Evolutionary conservation across 2,888 invertebrate genomes (phyloP).

Genomic region (Acrobasis suavella): DNA sequence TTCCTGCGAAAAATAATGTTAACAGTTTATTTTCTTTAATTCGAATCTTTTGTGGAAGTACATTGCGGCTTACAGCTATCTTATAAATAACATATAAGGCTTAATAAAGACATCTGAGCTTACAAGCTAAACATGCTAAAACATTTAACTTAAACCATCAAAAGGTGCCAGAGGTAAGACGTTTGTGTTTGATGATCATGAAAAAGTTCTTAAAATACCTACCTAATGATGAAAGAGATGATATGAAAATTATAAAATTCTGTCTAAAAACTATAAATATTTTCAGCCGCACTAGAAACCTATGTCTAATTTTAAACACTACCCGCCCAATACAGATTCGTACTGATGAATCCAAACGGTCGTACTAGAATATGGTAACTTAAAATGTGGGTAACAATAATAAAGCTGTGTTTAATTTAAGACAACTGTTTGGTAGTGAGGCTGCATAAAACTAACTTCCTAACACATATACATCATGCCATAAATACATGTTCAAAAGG

Average conservation of each 20-base stretch:
- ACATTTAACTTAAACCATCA: constrained; percentile 38
- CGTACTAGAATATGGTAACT: too few relatives aligned
- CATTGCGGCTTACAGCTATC: background rate
- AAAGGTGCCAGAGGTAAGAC: constrained; percentile 57
- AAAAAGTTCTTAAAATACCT: constrained; percentile 13
- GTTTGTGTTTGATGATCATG: constrained; percentile 50
- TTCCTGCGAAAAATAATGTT: constrained; percentile 9
- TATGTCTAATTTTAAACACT: too few relatives aligned
- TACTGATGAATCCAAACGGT: too few relatives aligned
- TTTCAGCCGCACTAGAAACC: too few relatives aligned
- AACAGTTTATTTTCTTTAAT: background rate
- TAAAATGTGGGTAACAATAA: too few relatives aligned
- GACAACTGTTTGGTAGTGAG: too few relatives aligned
- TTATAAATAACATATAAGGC: constrained; percentile 29
- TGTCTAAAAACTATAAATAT: constrained; percentile 34
- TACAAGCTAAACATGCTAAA: constrained; percentile 60
- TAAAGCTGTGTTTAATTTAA: too few relatives aligned
- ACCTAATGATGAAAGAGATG: constrained; percentile 9
- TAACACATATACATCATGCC: constrained; percentile 77
- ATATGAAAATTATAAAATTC: constrained; percentile 23
- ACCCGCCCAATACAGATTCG: too few relatives aligned
- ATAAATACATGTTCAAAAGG: constrained; percentile 41
- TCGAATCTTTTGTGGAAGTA: background rate
- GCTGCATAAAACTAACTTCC: constrained; percentile 37
- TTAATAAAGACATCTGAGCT: constrained; percentile 30